These are phyloP conservation scores for Argyrosomus regius DNA, from an alignment of 2,797 vertebrate genomes.

Conservation along the genomic window DNA sequence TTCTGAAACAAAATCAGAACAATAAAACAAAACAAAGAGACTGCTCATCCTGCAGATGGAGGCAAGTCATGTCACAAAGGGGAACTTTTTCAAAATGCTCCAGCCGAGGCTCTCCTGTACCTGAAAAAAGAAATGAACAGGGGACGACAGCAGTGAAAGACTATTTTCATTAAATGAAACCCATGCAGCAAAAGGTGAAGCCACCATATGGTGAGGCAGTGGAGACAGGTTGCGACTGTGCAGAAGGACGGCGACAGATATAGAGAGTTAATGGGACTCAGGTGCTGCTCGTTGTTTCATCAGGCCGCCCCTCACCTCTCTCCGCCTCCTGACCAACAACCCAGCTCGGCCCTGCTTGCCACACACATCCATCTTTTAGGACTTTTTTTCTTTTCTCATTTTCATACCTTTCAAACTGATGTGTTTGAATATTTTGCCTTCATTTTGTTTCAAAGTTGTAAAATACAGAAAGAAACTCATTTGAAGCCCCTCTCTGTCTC, in stretches of 20 bases:
- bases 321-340: conserved; percentile 55
- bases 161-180: conserved; percentile 66
- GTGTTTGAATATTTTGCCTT: conserved; percentile 12
- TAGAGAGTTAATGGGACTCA: conserved; percentile 81
- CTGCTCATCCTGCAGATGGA: conserved; percentile 49
- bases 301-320: conserved; percentile 71
- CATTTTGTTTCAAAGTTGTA: conserved; percentile 1
- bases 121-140: conserved; percentile 46
- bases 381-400: conserved; percentile 22
- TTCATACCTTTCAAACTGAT: neutral
- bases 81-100: conserved; percentile 53
- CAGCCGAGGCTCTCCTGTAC: conserved; percentile 33
- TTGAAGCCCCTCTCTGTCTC: neutral
- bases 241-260: conserved; percentile 59
- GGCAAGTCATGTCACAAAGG: conserved; percentile 38
- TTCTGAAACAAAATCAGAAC: conserved; percentile 64
- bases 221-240: conserved; percentile 47
- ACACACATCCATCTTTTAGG: conserved; percentile 60
- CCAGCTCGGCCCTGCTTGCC: conserved; percentile 30
- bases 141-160: conserved; percentile 24
- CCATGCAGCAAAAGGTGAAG: conserved; percentile 53
- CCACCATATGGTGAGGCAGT: conserved; percentile 61
- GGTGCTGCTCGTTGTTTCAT: conserved; percentile 77
- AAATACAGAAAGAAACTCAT: neutral
- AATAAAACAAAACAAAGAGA: conserved; percentile 63